Percentiles rank a stretch among this genome's conserved stretches.
phyloP scores from a whole-genome alignment of 1,140 invertebrate species.

The Drepana arcuata region DNA sequence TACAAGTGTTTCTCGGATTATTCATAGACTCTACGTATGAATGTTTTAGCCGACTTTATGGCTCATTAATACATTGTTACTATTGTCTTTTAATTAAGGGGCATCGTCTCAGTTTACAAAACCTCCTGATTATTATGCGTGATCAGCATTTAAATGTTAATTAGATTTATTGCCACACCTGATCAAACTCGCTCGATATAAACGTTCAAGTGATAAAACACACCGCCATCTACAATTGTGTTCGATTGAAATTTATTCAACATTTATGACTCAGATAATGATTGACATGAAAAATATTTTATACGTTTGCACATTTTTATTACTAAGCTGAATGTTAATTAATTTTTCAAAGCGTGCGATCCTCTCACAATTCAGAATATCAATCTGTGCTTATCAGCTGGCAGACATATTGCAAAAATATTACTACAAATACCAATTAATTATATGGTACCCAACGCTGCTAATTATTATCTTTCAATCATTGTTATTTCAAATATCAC shows the following conservation, averaged over 20 bases:
- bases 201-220: conserved; percentile 23
- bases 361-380: too few species aligned
- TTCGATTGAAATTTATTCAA: conserved; percentile 15
- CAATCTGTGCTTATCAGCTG: too few species aligned
- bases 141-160: conserved; percentile 69
- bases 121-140: conserved; percentile 64
- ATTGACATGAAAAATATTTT: conserved; percentile 14
- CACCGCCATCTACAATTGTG: conserved; percentile 9
- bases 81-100: conserved; percentile 60
- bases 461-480: too few species aligned
- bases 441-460: too few species aligned
- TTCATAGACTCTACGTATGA: conserved; percentile 19
- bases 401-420: too few species aligned
- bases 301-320: too few species aligned
- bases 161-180: conserved; percentile 60
- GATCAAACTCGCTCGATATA: conserved; percentile 38
- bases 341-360: too few species aligned
- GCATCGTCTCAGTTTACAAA: conserved; percentile 47
- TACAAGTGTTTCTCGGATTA: conserved; percentile 40
- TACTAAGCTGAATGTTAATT: too few species aligned
- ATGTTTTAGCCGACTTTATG: conserved; percentile 40
- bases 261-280: conserved; percentile 15
- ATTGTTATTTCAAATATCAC: too few species aligned
- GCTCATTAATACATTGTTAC: conserved; percentile 40
- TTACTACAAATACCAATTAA: too few species aligned